Base-by-base conservation (phyloP, 2,797 vertebrate species). In the Ctenopoma kingsleyae region DNA sequence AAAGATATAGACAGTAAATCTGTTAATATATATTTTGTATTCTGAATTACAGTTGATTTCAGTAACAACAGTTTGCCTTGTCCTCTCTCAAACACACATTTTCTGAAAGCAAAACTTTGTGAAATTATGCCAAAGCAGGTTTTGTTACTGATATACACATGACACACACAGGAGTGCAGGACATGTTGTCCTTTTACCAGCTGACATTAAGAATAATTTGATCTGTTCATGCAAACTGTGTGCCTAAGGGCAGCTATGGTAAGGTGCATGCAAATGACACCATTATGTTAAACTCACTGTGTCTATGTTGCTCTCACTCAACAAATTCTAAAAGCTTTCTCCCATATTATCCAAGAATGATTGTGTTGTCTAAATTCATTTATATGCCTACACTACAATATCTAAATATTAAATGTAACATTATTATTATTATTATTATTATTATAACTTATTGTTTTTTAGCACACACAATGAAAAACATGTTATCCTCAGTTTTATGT, bases 201-300 rank as follows among this genome's bases (percentile, higher is more conserved):
- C 40, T 40, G 9, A 38, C 44, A 66, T 63, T 77, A 20, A 62
- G 35, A 41, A 54, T 55, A 46, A 50, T 73, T 54, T 66, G 54
- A 78, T 80, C 66, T 72, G 43, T 62, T 54, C 30, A 74, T 80
- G 56, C 55, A 81, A 65, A 83, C 64, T 54, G 23, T 19, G 32
- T 4, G n/a, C 46, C 35, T 6, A 6, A 64, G 51, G 38, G 52
- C 6, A 73, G 36, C 46, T 44, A n/a, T 51, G 19, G 38, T 35
- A 13, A 71, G 54, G 41, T 48, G 57, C 52, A 53, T 79, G 66
- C 74, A 84, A 81, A 82, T 76, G 1, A 55, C 19, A 32, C 48
- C 19, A 36, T 50, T 55, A 68, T 67, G 2, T 20, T 20, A 30
- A 52, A 52, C 27, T 57, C 43, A 4, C 36, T 61, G 44, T 63